phyloP scores from a whole-genome alignment of 2,113 vertebrate genomes.

The Ctenodactylus gundi region DNA sequence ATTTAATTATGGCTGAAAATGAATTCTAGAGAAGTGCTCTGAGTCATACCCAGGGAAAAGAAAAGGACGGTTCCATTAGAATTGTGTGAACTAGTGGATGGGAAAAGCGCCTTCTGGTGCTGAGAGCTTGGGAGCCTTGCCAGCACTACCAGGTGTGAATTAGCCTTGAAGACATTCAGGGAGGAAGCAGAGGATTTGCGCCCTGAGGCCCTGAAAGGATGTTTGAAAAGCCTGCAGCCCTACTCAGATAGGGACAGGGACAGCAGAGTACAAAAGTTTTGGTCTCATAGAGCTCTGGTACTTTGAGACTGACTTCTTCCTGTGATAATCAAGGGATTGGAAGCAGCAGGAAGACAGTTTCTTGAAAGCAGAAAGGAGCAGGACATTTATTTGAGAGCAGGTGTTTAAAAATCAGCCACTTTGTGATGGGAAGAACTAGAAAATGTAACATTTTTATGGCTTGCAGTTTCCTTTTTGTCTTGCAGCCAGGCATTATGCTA shows the following conservation, averaged over 20 bases:
- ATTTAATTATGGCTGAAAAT: conserved; percentile 49
- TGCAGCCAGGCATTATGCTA: background rate
- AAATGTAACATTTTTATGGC: background rate
- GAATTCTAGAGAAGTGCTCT: background rate
- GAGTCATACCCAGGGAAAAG: background rate
- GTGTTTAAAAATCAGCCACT: background rate
- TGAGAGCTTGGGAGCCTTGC: background rate
- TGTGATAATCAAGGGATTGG: background rate
- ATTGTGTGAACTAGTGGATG: background rate
- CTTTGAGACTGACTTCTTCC: background rate
- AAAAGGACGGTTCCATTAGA: background rate
- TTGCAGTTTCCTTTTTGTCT: background rate
- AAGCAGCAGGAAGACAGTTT: background rate
- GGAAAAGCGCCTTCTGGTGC: background rate
- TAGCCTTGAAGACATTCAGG: background rate
- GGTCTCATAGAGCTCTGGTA: fast-evolving
- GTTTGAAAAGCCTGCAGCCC: background rate
- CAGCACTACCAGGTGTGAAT: background rate
- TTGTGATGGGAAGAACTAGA: background rate
- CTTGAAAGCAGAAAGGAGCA: background rate
- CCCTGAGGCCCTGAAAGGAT: background rate
- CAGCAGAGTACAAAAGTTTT: background rate
- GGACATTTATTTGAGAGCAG: background rate
- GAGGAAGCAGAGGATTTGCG: background rate
- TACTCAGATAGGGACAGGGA: background rate